These are phyloP conservation scores for Popillia japonica DNA, from an alignment of 1,140 invertebrate species.

Conservation along the genomic window DNA sequence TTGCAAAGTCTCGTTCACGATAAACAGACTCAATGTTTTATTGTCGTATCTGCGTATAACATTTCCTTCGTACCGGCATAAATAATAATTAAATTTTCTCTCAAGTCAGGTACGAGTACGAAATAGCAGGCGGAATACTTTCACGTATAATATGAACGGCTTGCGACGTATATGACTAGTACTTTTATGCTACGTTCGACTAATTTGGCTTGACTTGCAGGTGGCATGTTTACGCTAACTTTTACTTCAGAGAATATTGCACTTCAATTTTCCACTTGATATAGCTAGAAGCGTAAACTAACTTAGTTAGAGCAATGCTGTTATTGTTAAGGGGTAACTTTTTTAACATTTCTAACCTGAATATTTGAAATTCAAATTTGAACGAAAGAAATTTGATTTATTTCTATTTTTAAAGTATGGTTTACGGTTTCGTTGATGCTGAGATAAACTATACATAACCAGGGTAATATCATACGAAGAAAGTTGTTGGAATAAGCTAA, in stretches of 20 bases:
- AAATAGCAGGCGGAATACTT: neutral
- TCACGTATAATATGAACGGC: constrained; percentile 16
- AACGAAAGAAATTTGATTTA: no score
- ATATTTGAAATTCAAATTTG: no score
- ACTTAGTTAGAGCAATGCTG: neutral
- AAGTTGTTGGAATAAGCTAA: no score
- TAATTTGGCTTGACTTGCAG: constrained; percentile 19
- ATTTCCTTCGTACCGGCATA: neutral
- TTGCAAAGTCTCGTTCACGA: neutral
- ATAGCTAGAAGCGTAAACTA: neutral
- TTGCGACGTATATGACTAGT: constrained; percentile 8
- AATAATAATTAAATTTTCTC: constrained; percentile 9
- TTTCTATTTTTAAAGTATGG: no score
- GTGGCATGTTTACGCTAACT: neutral
- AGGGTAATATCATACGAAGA: no score
- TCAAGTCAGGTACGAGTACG: neutral
- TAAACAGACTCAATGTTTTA: neutral
- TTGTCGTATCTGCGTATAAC: neutral
- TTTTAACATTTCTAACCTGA: no score
- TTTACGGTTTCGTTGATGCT: no score
- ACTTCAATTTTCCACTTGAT: neutral
- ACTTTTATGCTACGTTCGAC: constrained; percentile 18
- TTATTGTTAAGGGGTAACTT: neutral
- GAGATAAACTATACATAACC: no score
- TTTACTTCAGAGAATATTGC: neutral